These are phyloP conservation scores for Agrotis exclamationis DNA, from an alignment of 2,888 invertebrate genomes.

Conservation along the genomic window DNA sequence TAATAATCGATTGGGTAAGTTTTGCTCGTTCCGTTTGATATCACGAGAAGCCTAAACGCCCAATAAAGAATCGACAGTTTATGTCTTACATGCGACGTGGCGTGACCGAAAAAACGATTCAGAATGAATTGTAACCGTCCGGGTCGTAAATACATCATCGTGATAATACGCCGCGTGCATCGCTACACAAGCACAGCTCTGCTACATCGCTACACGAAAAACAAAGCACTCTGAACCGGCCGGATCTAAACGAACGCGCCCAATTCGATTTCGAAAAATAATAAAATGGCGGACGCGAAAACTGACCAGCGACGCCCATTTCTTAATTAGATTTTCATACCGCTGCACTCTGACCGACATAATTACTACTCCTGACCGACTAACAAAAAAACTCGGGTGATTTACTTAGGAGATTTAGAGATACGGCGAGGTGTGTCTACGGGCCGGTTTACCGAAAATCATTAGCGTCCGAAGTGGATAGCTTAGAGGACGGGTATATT, in stretches of 20 bases:
- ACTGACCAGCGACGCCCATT: constrained; percentile 83
- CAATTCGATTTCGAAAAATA: constrained; percentile 75
- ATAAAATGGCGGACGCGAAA: constrained; percentile 82
- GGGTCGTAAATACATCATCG: constrained; percentile 87
- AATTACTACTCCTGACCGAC: constrained; percentile 89
- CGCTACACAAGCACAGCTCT: constrained; percentile 74
- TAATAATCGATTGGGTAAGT: constrained; percentile 78
- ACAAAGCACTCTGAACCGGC: constrained; percentile 62
- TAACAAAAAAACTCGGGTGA: constrained; percentile 86
- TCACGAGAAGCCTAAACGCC: constrained; percentile 80
- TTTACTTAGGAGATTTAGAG: constrained; percentile 89
- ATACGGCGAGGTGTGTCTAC: constrained; percentile 87
- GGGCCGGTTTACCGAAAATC: constrained; percentile 90
- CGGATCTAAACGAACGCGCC: constrained; percentile 64
- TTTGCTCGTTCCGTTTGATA: constrained; percentile 79
- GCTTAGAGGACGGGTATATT: constrained; percentile 88
- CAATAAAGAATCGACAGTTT: constrained; percentile 87
- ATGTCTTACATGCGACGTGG: constrained; percentile 89
- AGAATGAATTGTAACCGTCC: constrained; percentile 85
- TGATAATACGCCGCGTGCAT: constrained; percentile 83
- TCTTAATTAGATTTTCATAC: constrained; percentile 90
- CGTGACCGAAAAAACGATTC: constrained; percentile 89
- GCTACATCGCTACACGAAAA: constrained; percentile 70
- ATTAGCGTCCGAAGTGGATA: constrained; percentile 88
- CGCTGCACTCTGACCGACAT: constrained; percentile 91